A percentile compares a stretch with the other conserved stretches of the same genome.
phyloP scores from a whole-genome alignment of 2,797 vertebrate species.

The Scleropages formosus region DNA sequence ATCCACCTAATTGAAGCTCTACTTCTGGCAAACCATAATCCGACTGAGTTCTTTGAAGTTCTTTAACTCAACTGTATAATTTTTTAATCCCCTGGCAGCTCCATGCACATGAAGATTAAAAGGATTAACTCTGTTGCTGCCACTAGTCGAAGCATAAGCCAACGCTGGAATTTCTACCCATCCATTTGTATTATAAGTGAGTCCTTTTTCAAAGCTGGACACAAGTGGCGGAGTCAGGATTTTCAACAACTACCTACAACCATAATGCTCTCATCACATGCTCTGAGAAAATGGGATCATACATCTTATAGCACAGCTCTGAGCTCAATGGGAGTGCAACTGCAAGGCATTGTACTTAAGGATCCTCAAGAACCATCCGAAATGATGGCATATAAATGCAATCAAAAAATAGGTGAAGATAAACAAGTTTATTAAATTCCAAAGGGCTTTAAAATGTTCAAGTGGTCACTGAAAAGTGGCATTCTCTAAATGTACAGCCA shows the following conservation, averaged over 20 bases:
- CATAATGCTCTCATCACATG: background rate
- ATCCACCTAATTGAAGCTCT: conserved; percentile 48
- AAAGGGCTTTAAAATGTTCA: too few relatives aligned
- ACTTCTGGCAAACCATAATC: conserved; percentile 45
- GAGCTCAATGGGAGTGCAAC: background rate
- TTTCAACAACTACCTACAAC: background rate
- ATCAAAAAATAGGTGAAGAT: too few relatives aligned
- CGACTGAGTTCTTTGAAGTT: conserved; percentile 42
- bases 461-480: too few relatives aligned
- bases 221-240: background rate
- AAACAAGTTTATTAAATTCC: too few relatives aligned
- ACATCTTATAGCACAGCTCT: background rate
- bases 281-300: background rate
- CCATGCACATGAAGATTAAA: conserved; percentile 41
- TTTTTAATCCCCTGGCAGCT: conserved; percentile 50
- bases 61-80: conserved; percentile 48
- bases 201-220: background rate
- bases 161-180: background rate
- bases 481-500: too few relatives aligned
- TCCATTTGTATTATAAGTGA: background rate
- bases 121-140: conserved; percentile 39
- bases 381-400: too few relatives aligned
- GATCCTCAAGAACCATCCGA: background rate
- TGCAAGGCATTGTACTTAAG: background rate
- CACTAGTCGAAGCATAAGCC: conserved; percentile 21